These are phyloP conservation scores for Julus scandinavius DNA, from an alignment of 2,888 invertebrate species.

Conservation along the genomic window DNA sequence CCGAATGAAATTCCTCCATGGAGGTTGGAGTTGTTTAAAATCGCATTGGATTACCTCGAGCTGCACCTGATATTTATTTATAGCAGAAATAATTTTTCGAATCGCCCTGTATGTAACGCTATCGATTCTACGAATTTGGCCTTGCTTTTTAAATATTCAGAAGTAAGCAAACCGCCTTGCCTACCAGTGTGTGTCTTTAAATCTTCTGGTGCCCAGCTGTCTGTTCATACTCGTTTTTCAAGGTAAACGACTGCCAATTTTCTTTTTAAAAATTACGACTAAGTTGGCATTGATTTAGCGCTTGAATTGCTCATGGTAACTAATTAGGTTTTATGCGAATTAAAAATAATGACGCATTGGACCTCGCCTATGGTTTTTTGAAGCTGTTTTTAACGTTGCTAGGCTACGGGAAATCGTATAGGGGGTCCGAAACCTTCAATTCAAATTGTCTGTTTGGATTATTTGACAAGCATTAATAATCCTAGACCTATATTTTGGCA, in stretches of 20 bases:
- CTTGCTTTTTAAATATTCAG: not conserved
- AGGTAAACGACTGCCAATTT: slow-evolving; percentile 14
- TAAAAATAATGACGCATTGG: not conserved
- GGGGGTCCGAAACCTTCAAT: not conserved
- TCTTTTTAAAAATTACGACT: slow-evolving; percentile 4
- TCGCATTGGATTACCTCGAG: no score
- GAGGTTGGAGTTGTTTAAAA: no score
- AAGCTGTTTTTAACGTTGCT: not conserved
- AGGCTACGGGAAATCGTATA: not conserved
- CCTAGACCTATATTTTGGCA: slow-evolving; percentile 20
- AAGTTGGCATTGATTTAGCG: not conserved
- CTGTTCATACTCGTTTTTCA: slow-evolving; percentile 20
- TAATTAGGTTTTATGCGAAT: slow-evolving; percentile 1
- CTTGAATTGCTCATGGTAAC: not conserved
- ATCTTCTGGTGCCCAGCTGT: slow-evolving; percentile 42
- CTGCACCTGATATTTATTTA: no score
- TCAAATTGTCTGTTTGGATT: not conserved
- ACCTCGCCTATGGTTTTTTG: not conserved
- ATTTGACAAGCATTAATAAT: slow-evolving; percentile 8
- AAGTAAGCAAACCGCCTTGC: slow-evolving; percentile 1
- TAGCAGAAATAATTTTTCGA: not conserved
- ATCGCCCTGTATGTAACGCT: not conserved
- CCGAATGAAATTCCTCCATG: no score
- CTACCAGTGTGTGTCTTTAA: not conserved
- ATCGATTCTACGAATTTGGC: slow-evolving; percentile 1